Evolutionary conservation across 2,113 vertebrate genomes (phyloP), one percentile per base, ranked within the genome.

Genomic region (Amblyopsis rosae): DNA sequence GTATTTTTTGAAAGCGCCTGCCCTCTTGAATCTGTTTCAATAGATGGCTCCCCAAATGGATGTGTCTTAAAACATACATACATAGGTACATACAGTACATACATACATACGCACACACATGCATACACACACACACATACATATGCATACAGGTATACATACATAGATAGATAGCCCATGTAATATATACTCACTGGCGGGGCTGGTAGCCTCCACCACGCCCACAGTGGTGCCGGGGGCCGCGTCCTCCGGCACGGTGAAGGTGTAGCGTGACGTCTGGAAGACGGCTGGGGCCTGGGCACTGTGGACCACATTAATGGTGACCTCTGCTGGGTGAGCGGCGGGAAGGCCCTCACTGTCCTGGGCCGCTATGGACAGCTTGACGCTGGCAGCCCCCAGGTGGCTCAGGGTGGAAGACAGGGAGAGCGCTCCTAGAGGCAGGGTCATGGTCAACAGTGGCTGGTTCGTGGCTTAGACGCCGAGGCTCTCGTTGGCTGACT

Each of bases 271-370:
- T 0, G 93, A 89, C 62, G 86, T 94, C 82, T 95, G 94, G 90
- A 98, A 99, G 45, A 93, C 56, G 0, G 94, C 91, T 1, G 95
- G 95, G 6, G 89, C 90, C 12, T 81, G 86, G 8, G 81, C 17
- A 0, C 88, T 94, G 62, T 86, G 91, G 53, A 96, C 80, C 76
- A 98, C 69, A 51, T 94, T 89, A 33, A 99, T 41, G 0, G 94
- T 96, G 80, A 99, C 12, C 0, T 91, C 80, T 3, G 96, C 95
- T 7, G 93, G 94, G 41, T 50, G 56, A 65, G 68, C 57, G 3
- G 95, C 92, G 11, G 75, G 54, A 67, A 93, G 80, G 1, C 94
- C 96, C 1, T 85, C 95, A 0, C 95, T 93, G 1, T 99, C 97
- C 51, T 7, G 80, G 0, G 95, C 96, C 41, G 87, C 87, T 70